Base-by-base conservation (phyloP, 2,888 invertebrate species). In the Carterocephalus palaemon region DNA sequence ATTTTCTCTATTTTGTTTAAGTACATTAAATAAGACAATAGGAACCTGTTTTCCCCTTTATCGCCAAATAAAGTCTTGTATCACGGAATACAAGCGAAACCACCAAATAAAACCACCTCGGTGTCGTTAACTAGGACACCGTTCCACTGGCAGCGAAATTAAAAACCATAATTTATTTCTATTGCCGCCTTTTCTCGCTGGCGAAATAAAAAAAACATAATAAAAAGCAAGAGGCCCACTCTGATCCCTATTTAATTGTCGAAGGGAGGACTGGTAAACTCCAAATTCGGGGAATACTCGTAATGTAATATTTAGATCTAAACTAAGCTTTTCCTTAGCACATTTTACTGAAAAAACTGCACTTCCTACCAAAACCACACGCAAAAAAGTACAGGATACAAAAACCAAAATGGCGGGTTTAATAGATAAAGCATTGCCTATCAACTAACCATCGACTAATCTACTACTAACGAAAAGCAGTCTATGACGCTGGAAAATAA, bases 121-220 rank as follows among this genome's bases (percentile, higher is more conserved):
- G 50, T 59, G 48, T 56, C 55, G 57, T 61, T 60, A 62, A 51
- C 54, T 46, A 48, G 48, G 50, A 45, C 46, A 34, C 16, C 56
- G 52, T 56, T 48, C 54, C 51, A 57, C 47, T 49, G 52, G 47
- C 52, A 51, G 54, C 68, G 61, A 75, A 78, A 81, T 79, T 81
- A 79, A 81, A 80, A 79, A 72, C 71, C 72, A 78, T 80, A 75
- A 79, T 77, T 79, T 80, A 77, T 75, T 74, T 79, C 77, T 76
- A 79, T 75, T 67, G 70, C 73, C 58, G 62, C 59, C 59, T 62
- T 64, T 63, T 64, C 57, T 59, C 61, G 62, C 57, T 55, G 60
- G 57, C 59, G 53, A 53, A 58, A 58, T 61, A 67, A 62, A 60
- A 60, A 64, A 37, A 64, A 37, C 31, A 31, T 15, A 28, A 29